Evolutionary conservation across 2,113 vertebrate species (phyloP).

Genomic region (Cynopterus brachyotis): DNA sequence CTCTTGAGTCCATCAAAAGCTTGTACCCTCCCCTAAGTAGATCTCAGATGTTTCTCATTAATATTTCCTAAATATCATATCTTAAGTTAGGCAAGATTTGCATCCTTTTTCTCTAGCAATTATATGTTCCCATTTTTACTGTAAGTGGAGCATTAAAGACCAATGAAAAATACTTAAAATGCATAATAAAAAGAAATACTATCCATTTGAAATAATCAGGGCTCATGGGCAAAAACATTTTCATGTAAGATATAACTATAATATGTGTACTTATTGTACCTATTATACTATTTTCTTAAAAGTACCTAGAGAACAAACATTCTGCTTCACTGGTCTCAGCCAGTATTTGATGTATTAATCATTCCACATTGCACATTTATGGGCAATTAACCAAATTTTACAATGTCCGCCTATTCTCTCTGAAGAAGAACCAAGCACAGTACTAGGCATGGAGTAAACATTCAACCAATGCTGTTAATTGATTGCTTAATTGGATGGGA

Average conservation of each 20-base stretch:
- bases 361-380: not conserved
- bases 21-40: not conserved
- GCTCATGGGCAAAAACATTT: not conserved
- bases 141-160: not conserved
- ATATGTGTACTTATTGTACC: not conserved
- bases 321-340: not conserved
- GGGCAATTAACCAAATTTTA: slow-evolving; percentile 30
- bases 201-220: slow-evolving; percentile 39
- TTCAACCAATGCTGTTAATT: not conserved
- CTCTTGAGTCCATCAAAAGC: not conserved
- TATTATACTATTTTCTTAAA: slow-evolving; percentile 14
- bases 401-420: not conserved
- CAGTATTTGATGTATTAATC: not conserved
- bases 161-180: slow-evolving; percentile 47
- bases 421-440: not conserved
- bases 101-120: not conserved
- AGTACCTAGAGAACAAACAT: not conserved
- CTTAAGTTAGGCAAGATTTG: slow-evolving; percentile 40
- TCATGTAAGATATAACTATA: not conserved
- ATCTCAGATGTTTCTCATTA: not conserved
- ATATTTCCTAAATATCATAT: slow-evolving; percentile 37
- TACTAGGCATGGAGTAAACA: slow-evolving; percentile 24
- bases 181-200: slow-evolving; percentile 23
- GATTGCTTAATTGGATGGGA: slow-evolving; percentile 28
- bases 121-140: slow-evolving; percentile 24